Conservation (phyloP, 2,888 invertebrate genomes). For the Synanthedon formicaeformis region DNA sequence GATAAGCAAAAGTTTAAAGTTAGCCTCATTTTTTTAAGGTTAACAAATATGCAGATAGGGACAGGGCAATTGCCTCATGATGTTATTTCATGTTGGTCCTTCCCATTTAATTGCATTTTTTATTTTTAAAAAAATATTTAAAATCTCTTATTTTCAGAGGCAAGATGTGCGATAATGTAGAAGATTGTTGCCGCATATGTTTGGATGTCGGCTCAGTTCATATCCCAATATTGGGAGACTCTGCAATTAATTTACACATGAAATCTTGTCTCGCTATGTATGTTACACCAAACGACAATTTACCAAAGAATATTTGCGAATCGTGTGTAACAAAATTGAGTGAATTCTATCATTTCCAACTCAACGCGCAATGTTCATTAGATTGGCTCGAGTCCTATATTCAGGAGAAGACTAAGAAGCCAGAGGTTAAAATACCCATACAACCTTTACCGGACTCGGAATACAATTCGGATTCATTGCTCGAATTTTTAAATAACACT, state of each 20-base stretch:
- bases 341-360: slow-evolving; percentile 58
- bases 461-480: slow-evolving; percentile 59
- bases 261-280: slow-evolving; percentile 49
- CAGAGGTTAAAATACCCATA: slow-evolving; percentile 41
- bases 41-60: too few species aligned
- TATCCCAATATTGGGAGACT: slow-evolving; percentile 46
- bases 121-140: too few species aligned
- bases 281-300: slow-evolving; percentile 34
- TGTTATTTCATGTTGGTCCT: too few species aligned
- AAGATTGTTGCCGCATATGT: slow-evolving; percentile 55
- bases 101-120: too few species aligned
- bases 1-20: too few species aligned
- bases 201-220: slow-evolving; percentile 45
- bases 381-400: slow-evolving; percentile 53
- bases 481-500: slow-evolving; percentile 60
- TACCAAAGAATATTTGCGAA: slow-evolving; percentile 49
- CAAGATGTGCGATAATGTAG: slow-evolving; percentile 39
- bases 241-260: slow-evolving; percentile 43
- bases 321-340: slow-evolving; percentile 47
- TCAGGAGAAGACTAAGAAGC: slow-evolving; percentile 35
- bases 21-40: too few species aligned
- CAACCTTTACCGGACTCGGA: slow-evolving; percentile 59
- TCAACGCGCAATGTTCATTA: slow-evolving; percentile 56
- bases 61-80: not conserved
- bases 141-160: not conserved